A percentile compares a stretch with the other conserved stretches of the same genome.
Conservation (phyloP, 1,140 invertebrate species). For the Piezodorus guildinii region DNA sequence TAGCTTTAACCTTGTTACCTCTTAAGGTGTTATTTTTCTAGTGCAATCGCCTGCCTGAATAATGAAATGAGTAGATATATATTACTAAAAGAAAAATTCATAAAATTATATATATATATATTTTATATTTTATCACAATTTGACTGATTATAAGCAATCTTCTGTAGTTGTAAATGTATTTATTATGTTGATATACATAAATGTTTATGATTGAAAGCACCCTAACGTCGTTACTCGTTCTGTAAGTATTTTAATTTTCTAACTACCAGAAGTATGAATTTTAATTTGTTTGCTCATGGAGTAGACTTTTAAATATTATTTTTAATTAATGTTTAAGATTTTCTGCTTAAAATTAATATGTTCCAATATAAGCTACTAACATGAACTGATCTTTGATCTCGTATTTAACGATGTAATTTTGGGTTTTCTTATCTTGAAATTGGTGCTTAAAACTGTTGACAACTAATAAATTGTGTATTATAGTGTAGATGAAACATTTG, state of each 20-base stretch:
- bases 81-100: neutral
- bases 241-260: neutral
- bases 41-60: conserved; percentile 9
- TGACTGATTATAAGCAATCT: conserved; percentile 6
- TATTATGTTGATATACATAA: conserved; percentile 1
- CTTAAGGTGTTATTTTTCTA: conserved; percentile 14
- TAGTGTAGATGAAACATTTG: neutral
- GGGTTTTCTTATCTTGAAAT: conserved; percentile 7
- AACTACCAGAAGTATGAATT: no score
- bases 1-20: conserved; percentile 15
- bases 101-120: neutral
- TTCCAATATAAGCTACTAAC: neutral
- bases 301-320: neutral
- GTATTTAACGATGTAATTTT: neutral
- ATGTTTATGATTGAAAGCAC: conserved; percentile 10
- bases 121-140: conserved; percentile 13
- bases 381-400: conserved; percentile 5
- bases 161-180: conserved; percentile 5
- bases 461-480: neutral
- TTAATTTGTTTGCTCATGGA: no score
- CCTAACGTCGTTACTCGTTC: neutral
- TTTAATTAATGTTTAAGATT: neutral
- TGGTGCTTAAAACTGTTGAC: conserved; percentile 1
- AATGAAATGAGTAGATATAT: conserved; percentile 3
- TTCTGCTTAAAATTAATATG: neutral